Percentiles rank a stretch among this genome's conserved stretches.
phyloP scores from a whole-genome alignment of 2,888 invertebrate genomes.

The Agelastica alni region DNA sequence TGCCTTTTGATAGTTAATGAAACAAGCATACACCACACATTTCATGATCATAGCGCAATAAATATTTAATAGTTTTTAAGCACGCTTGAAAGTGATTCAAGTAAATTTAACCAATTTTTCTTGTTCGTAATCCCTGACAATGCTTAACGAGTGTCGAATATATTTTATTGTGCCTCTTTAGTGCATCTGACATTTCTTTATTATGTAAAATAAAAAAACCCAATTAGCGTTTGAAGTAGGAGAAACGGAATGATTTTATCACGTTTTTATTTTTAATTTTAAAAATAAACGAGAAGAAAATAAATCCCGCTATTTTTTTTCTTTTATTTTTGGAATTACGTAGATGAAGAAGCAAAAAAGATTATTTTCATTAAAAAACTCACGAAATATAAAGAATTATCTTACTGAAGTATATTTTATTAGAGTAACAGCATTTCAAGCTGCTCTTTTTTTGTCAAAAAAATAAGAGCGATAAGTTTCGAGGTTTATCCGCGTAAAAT shows the following conservation, averaged over 20 bases:
- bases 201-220: constrained; percentile 1
- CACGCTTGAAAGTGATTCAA: too few species aligned
- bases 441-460: not conserved
- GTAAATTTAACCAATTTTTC: too few species aligned
- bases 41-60: too few species aligned
- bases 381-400: not conserved
- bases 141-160: constrained; percentile 2
- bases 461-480: constrained; percentile 6
- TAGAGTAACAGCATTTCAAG: not conserved
- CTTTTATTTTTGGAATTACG: too few species aligned
- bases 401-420: not conserved
- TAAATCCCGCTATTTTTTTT: too few species aligned
- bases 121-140: not conserved
- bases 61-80: too few species aligned
- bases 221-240: constrained; percentile 5
- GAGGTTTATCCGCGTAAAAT: not conserved
- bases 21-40: too few species aligned
- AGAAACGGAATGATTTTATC: not conserved
- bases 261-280: not conserved
- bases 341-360: not conserved
- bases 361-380: not conserved
- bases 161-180: constrained; percentile 5
- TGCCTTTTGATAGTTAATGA: too few species aligned
- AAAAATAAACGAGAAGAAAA: not conserved
- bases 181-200: constrained; percentile 2